phyloP scores from a whole-genome alignment of 2,797 vertebrate species.

The Delichon dasypus region DNA sequence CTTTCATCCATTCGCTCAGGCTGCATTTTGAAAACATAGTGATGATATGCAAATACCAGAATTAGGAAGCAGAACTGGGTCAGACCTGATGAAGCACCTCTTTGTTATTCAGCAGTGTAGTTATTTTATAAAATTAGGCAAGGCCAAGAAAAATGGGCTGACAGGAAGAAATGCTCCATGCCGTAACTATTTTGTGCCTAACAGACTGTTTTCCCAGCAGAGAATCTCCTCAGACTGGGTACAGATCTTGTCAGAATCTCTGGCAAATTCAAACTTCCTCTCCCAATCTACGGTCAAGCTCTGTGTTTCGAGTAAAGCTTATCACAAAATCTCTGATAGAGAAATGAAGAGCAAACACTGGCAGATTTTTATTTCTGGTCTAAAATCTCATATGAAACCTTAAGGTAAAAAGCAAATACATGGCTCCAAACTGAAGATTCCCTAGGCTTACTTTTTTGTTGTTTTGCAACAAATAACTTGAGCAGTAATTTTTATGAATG shows the following conservation, averaged over 20 bases:
- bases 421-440: background rate
- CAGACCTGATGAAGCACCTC: background rate
- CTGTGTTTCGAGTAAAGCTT: background rate
- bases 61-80: background rate
- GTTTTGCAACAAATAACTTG: background rate
- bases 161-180: background rate
- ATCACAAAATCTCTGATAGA: background rate
- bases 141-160: background rate
- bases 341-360: background rate
- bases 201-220: background rate
- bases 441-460: background rate
- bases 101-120: background rate
- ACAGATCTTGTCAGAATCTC: background rate
- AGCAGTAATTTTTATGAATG: background rate
- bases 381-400: background rate
- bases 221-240: background rate
- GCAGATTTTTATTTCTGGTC: background rate
- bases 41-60: background rate
- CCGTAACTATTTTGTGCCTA: rapidly evolving
- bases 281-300: background rate
- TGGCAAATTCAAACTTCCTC: background rate
- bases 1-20: background rate
- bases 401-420: background rate
- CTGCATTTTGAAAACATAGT: background rate
- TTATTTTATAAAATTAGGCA: background rate